Percentiles rank a stretch among this genome's conserved stretches.
Conservation (phyloP, 2,888 invertebrate species). For the Tholera decimalis region DNA sequence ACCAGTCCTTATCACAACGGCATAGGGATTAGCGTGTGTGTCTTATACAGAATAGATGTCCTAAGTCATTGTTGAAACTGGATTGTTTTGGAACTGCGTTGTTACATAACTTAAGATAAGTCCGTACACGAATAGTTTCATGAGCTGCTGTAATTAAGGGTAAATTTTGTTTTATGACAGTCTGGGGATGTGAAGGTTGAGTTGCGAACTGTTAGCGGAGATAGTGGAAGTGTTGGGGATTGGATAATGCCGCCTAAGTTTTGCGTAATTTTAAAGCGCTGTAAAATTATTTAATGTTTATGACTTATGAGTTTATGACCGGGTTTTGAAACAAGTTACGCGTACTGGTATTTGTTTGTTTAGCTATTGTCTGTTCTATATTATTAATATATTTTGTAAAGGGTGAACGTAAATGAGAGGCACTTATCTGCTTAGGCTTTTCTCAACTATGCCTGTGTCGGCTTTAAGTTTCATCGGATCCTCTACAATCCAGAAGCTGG, state of each 20-base stretch:
- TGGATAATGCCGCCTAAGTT: conserved; percentile 53
- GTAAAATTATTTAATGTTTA: conserved; percentile 52
- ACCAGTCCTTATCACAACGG: conserved; percentile 44
- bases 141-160: conserved; percentile 60
- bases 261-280: conserved; percentile 46
- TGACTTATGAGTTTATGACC: conserved; percentile 23
- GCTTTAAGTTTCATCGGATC: no score
- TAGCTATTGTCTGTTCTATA: not conserved
- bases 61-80: conserved; percentile 68
- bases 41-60: conserved; percentile 53
- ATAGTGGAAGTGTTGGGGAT: conserved; percentile 46
- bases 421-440: not conserved
- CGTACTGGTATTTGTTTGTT: not conserved
- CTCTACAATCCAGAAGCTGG: no score
- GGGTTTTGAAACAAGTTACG: conserved; percentile 4
- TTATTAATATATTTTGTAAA: not conserved
- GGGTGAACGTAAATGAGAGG: not conserved
- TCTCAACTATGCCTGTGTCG: no score
- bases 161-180: conserved; percentile 65
- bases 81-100: conserved; percentile 65
- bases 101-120: conserved; percentile 67
- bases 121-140: conserved; percentile 64
- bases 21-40: conserved; percentile 45
- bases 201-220: conserved; percentile 55
- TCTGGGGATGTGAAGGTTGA: conserved; percentile 50